Base-by-base conservation (phyloP, 2,113 vertebrate genomes). In the Ochotona curzoniae region DNA sequence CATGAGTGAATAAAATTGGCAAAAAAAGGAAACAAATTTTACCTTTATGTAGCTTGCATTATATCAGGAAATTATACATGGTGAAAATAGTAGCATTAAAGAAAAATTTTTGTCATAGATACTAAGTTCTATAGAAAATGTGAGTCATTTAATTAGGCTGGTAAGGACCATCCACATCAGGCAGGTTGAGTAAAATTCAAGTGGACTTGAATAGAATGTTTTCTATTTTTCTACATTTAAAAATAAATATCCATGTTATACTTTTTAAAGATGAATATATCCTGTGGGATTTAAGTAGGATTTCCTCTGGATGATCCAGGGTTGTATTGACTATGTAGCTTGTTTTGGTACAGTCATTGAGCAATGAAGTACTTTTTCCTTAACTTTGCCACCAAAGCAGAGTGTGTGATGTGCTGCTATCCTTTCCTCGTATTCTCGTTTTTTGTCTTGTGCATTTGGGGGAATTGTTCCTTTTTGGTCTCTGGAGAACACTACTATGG, bases 171-270 rank as follows among this genome's bases (percentile, higher is more conserved):
- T 7, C 32, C 30, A 89, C 8, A 61, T 25, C 69, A 14, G 11
- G 44, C 76, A 91, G 54, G n/a, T n/a, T n/a, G n/a, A n/a, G 9
- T 51, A 7, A 51, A 23, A 73, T 84, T 84, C 93, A 87, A 80
- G n/a, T 20, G 76, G 35, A 44, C 38, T 88, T 51, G 9, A 67
- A 64, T 38, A 73, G 92, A 83, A 11, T 79, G 44, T 64, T 86
- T 88, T n/a, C n/a, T 86, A 2, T 35, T 82, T 86, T 83, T 54
- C 18, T 89, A 83, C n/a, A 79, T 71, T 67, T 64, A 83, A 70
- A 91, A 30, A 26, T 63, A 85, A 70, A 76, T 38, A 82, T 20
- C 28, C 15, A 74, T 75, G 28, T 86, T 7, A 30, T 63, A 63
- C 49, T 89, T 85, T 86, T 54, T 80, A 57, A 61, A 87, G 47